Evolutionary conservation across 2,113 vertebrate genomes (phyloP).

Genomic region (Fregetta grallaria): DNA sequence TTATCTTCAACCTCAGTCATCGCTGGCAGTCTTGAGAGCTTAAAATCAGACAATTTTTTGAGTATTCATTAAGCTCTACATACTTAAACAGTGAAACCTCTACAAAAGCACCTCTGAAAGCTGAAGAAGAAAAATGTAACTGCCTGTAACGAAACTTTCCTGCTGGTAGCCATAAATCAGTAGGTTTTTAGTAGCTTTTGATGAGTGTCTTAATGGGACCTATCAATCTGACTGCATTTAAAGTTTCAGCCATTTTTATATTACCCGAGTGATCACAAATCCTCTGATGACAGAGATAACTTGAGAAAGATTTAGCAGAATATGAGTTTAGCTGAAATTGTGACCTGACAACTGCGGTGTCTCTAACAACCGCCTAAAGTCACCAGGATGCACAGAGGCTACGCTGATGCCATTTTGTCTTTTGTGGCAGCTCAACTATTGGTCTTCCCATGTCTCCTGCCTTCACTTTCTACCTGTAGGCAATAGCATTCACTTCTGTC

Average conservation of each 20-base stretch:
- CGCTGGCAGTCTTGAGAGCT: background rate
- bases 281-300: background rate
- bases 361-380: background rate
- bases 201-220: background rate
- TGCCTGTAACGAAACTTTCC: background rate
- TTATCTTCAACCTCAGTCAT: background rate
- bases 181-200: constrained; percentile 18
- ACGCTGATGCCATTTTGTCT: background rate
- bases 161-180: background rate
- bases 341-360: background rate
- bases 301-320: background rate
- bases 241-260: background rate
- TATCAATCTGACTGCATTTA: constrained; percentile 8
- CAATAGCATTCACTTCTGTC: background rate
- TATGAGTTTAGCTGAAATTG: background rate
- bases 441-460: background rate
- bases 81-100: background rate
- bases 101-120: background rate
- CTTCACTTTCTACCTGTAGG: background rate
- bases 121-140: background rate
- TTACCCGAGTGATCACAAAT: background rate
- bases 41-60: background rate
- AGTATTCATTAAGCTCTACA: background rate
- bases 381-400: background rate
- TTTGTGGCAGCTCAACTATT: background rate